Percentiles rank a stretch among this genome's conserved stretches.
These are phyloP conservation scores for Acrocera orbiculus DNA, from an alignment of 2,888 invertebrate genomes.

Conservation along the genomic window DNA sequence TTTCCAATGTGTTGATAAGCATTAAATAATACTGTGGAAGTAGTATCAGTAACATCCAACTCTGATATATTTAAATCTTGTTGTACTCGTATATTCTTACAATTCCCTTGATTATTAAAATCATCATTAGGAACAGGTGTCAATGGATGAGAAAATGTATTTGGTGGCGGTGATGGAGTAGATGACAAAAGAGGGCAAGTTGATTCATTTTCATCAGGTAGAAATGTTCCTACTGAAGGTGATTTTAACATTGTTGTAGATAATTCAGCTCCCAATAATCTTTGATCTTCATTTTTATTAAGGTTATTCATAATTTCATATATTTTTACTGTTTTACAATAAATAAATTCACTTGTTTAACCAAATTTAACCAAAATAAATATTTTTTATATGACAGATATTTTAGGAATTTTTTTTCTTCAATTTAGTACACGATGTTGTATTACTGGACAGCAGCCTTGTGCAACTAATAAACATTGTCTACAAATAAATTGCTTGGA, in stretches of 20 bases:
- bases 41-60: conserved; percentile 22
- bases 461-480: too few relatives aligned
- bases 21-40: conserved; percentile 21
- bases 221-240: conserved; percentile 26
- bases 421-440: too few relatives aligned
- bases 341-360: too few relatives aligned
- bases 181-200: conserved; percentile 43
- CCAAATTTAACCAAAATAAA: too few relatives aligned
- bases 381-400: too few relatives aligned
- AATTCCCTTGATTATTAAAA: conserved; percentile 26
- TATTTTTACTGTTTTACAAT: too few relatives aligned
- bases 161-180: conserved; percentile 40
- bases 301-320: too few relatives aligned
- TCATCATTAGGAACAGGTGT: conserved; percentile 36
- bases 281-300: too few relatives aligned
- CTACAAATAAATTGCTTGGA: too few relatives aligned
- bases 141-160: conserved; percentile 40
- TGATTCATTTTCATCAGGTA: conserved; percentile 44
- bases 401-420: too few relatives aligned
- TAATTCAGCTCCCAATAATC: not conserved
- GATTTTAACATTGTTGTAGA: conserved; percentile 14
- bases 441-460: too few relatives aligned
- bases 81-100: conserved; percentile 24
- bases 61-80: conserved; percentile 27
- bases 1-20: conserved; percentile 26